These are phyloP conservation scores for Triops cancriformis DNA, from an alignment of 1,140 invertebrate genomes.

Conservation along the genomic window DNA sequence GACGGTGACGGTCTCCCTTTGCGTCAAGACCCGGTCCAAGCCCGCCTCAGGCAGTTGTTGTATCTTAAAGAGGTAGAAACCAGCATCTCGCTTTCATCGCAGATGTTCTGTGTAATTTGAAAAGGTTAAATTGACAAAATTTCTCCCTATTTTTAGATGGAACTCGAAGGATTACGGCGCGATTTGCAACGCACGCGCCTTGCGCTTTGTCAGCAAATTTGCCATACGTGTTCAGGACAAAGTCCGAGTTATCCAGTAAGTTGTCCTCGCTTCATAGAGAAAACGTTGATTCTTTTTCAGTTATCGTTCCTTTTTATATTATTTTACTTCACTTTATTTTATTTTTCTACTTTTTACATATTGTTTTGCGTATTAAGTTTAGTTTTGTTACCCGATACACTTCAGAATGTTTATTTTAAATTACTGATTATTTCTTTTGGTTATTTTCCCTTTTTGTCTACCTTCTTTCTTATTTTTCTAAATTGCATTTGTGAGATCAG, in stretches of 20 bases:
- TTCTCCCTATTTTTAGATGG: constrained; percentile 42
- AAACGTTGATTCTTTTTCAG: too few species aligned
- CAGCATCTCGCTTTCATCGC: neutral
- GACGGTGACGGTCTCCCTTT: neutral
- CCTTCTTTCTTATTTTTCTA: too few species aligned
- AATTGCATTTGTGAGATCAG: too few species aligned
- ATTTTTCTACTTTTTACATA: too few species aligned
- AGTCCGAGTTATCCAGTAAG: constrained; percentile 1
- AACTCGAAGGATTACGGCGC: constrained; percentile 56
- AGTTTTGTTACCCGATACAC: too few species aligned
- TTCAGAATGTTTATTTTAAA: too few species aligned
- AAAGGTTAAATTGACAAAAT: neutral
- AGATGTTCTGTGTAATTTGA: neutral
- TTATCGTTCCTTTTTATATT: too few species aligned
- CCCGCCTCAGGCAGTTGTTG: neutral
- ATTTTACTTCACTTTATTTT: too few species aligned
- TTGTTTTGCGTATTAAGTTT: too few species aligned
- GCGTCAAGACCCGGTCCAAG: neutral
- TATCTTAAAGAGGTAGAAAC: neutral
- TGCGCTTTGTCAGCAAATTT: constrained; percentile 60
- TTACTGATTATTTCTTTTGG: too few species aligned
- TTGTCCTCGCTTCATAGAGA: too few species aligned
- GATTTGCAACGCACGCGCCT: constrained; percentile 60
- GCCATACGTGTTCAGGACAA: constrained; percentile 45
- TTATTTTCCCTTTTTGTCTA: too few species aligned